Evolutionary conservation across 53 echinoderm and acorn worm genomes (phyloP), one percentile per base, ranked within the genome.

Genomic region (Holothuria scabra): DNA sequence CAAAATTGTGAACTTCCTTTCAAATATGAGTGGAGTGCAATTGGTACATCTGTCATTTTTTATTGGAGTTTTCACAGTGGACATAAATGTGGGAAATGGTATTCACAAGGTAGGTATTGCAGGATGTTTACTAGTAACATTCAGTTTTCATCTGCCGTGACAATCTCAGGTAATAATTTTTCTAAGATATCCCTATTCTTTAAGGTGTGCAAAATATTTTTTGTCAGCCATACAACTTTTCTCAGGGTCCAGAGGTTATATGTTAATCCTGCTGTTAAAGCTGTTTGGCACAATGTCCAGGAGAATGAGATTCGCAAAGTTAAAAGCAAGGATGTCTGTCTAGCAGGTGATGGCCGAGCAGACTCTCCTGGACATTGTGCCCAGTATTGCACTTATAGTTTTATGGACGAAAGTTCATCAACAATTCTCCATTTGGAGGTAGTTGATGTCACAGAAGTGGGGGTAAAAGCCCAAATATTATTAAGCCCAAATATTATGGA

Each of bases 401-500:
- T 90, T 66, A 86, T 86, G 86, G 86, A 85, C 18, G 60, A 62
- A 21, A 23, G 3, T 11, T 13, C 71, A 2, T 60, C 46, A 18
- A 81, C 65, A 41, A 76, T 90, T 44, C 6, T 90, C 4, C 84
- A 87, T 60, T 28, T 83, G 20, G 83, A 83, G 46, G 81, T 90
- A 0, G 75, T 75, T 31, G 90, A 90, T 74, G 83, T 83, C 19
- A 35, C 86, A 23, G 83, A 83, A 44, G 66, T 74, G 0, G 66
- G 58, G 86, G 83, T 0, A 74, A 66, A 13, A 90, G 90, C 20
- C 46, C 58, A 3, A 68, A 68, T 38, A n/a, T n/a, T n/a, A 90
- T 90, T n/a, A n/a, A n/a, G n/a, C n/a, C 62, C 62, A 7, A 72
- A 60, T 25, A n/a, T n/a, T n/a, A 90, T 90, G 90, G 90, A 90